These are phyloP conservation scores for Toxotes lorentzi DNA, from an alignment of 2,797 vertebrate species.

Conservation along the genomic window DNA sequence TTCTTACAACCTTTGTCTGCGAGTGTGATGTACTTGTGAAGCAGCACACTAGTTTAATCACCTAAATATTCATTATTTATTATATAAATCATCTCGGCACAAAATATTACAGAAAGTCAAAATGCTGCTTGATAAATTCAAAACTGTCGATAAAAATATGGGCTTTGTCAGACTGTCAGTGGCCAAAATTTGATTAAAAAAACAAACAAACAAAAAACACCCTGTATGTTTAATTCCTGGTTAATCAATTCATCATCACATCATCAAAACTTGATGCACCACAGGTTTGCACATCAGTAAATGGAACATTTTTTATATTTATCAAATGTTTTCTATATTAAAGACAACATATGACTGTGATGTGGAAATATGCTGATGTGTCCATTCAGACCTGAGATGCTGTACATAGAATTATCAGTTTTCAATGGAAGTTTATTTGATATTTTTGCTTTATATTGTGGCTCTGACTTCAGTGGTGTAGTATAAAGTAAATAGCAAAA, in stretches of 20 bases:
- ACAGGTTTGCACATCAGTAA: neutral
- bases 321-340: too few relatives aligned
- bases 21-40: neutral
- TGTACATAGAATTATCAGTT: too few relatives aligned
- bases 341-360: neutral
- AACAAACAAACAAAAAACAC: neutral
- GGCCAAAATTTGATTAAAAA: neutral
- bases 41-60: neutral
- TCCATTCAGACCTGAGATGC: neutral
- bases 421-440: too few relatives aligned
- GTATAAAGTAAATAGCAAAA: neutral
- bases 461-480: neutral
- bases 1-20: constrained; percentile 4
- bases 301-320: neutral
- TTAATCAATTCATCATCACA: neutral
- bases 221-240: neutral
- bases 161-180: neutral
- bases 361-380: neutral
- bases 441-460: neutral
- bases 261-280: neutral
- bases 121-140: neutral
- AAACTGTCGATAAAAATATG: neutral
- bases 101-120: neutral
- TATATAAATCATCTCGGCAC: neutral
- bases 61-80: neutral